Percentiles rank a stretch among this genome's conserved stretches.
phyloP scores from a whole-genome alignment of 2,113 vertebrate genomes.

The Pseudolaguvia tuberculata region DNA sequence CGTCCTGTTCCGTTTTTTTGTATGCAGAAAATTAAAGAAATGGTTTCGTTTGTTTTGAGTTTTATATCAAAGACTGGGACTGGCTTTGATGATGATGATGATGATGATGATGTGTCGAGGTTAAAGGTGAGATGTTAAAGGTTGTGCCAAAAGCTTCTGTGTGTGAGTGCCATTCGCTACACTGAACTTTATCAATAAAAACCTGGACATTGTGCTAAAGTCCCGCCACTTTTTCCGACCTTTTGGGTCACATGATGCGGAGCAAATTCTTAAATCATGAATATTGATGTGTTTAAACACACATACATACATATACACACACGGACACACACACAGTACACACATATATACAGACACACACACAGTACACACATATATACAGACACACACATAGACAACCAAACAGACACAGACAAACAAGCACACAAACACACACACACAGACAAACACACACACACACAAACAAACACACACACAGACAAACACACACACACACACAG shows the following conservation, averaged over 20 bases:
- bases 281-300: conserved; percentile 3
- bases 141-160: conserved; percentile 49
- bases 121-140: conserved; percentile 37
- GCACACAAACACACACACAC: background rate
- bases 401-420: conserved; percentile 8
- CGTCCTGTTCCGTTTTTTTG: conserved; percentile 34
- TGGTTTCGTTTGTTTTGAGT: conserved; percentile 3
- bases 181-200: conserved; percentile 52
- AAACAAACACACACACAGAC: conserved; percentile 9
- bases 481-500: too few species aligned
- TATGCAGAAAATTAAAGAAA: conserved; percentile 31
- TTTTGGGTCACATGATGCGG: background rate
- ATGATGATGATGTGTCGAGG: background rate
- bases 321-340: too few species aligned
- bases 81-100: background rate
- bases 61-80: conserved; percentile 13
- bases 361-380: too few species aligned
- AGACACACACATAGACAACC: background rate
- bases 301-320: too few species aligned
- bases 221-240: conserved; percentile 17
- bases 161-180: conserved; percentile 48
- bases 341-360: conserved; percentile 4
- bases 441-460: conserved; percentile 1
- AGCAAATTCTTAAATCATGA: background rate
- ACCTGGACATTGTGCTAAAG: conserved; percentile 45